These are phyloP conservation scores for Drosophila bifasciata DNA, from an alignment of 1,140 invertebrate genomes.

Conservation along the genomic window DNA sequence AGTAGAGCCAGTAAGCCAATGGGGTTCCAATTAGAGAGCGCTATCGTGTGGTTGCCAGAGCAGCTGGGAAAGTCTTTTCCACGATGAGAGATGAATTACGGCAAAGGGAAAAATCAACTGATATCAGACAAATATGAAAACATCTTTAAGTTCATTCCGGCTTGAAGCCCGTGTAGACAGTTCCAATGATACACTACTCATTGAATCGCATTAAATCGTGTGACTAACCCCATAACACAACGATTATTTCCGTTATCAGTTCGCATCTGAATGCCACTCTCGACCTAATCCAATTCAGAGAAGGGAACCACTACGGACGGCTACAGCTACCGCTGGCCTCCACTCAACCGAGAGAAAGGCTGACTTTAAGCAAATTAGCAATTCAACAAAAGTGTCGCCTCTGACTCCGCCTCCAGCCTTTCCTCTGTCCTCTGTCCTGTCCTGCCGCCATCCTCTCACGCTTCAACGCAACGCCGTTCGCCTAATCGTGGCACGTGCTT, in stretches of 20 bases:
- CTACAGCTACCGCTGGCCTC: conserved; percentile 1
- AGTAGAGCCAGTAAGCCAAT: conserved; percentile 32
- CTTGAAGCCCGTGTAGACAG: not conserved
- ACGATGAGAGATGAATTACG: conserved; percentile 10
- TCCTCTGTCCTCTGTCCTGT: conserved; percentile 5
- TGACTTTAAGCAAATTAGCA: conserved; percentile 75
- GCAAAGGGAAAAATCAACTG: not conserved
- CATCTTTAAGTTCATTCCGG: not conserved
- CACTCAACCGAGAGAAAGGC: conserved; percentile 41
- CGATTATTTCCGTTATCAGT: conserved; percentile 45
- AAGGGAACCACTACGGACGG: not conserved
- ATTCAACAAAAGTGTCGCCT: conserved; percentile 69
- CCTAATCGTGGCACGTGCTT: conserved; percentile 81
- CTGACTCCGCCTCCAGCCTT: conserved; percentile 20
- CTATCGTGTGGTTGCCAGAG: conserved; percentile 18
- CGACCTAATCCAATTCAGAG: conserved; percentile 24
- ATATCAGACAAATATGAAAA: not conserved
- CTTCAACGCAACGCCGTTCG: conserved; percentile 67
- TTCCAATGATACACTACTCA: not conserved
- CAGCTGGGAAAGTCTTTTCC: conserved; percentile 46
- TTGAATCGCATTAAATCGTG: conserved; percentile 26
- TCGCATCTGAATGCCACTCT: conserved; percentile 19
- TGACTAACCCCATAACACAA: conserved; percentile 40
- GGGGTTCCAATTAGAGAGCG: conserved; percentile 71
- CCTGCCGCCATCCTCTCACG: conserved; percentile 45